phyloP scores from a whole-genome alignment of 2,888 invertebrate species.

The Linnaemya vulpina region DNA sequence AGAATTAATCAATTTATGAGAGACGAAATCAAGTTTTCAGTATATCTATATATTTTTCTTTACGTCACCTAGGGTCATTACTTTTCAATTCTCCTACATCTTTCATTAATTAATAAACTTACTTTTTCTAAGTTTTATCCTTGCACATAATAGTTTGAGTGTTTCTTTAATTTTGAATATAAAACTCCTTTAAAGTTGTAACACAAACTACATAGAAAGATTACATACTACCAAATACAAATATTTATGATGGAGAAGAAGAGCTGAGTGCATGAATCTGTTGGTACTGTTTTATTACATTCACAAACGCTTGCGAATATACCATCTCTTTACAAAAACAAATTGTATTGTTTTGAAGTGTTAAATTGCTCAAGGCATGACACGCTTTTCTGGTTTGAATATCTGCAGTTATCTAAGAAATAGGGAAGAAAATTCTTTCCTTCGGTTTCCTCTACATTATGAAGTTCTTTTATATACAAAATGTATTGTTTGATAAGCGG shows the following conservation, averaged over 20 bases:
- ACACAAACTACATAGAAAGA: neutral
- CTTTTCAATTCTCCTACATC: no score
- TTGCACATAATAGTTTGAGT: no score
- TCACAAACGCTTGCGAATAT: constrained; percentile 19
- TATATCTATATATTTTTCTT: no score
- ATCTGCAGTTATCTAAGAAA: constrained; percentile 1
- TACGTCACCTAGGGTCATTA: no score
- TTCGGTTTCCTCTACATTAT: constrained; percentile 1
- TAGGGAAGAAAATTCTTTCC: neutral
- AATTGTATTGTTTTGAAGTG: constrained; percentile 66
- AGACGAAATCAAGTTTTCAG: no score
- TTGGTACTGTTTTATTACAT: neutral
- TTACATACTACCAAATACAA: no score
- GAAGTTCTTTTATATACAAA: no score
- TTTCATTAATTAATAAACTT: no score
- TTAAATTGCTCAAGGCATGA: constrained; percentile 62
- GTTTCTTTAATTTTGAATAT: neutral
- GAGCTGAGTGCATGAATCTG: constrained; percentile 22
- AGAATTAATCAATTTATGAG: no score
- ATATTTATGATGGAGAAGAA: no score
- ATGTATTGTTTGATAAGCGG: no score
- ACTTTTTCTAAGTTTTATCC: no score
- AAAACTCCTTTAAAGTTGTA: neutral
- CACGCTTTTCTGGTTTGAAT: constrained; percentile 29
- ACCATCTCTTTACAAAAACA: constrained; percentile 19